A percentile compares a stretch with the other conserved stretches of the same genome.
These are phyloP conservation scores for Ruditapes philippinarum DNA, from an alignment of 1,140 invertebrate genomes.

Conservation along the genomic window DNA sequence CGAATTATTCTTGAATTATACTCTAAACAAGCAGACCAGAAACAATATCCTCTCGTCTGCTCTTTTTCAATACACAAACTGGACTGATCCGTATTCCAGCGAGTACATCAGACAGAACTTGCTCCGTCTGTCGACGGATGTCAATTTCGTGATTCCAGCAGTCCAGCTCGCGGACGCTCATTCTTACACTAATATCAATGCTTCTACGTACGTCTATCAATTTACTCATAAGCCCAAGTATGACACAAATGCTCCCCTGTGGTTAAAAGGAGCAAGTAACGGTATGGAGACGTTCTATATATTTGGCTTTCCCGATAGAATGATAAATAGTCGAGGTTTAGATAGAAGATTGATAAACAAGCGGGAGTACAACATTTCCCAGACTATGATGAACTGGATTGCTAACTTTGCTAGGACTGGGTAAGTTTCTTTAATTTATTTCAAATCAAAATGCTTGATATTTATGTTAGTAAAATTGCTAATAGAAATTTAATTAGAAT, in stretches of 20 bases:
- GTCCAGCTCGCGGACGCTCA: conserved; percentile 38
- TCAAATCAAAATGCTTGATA: too few relatives aligned
- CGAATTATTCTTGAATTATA: not conserved
- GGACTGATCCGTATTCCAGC: conserved; percentile 50
- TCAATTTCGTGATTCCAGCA: conserved; percentile 51
- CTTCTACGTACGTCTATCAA: conserved; percentile 48
- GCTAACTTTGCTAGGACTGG: conserved; percentile 54
- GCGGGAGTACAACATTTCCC: not conserved
- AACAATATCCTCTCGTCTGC: conserved; percentile 24
- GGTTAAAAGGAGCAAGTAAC: not conserved
- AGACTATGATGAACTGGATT: conserved; percentile 34
- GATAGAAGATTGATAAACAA: not conserved
- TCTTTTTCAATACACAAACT: conserved; percentile 59
- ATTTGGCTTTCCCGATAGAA: conserved; percentile 38
- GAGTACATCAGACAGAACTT: conserved; percentile 30
- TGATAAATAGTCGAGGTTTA: conserved; percentile 19
- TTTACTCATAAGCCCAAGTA: conserved; percentile 11
- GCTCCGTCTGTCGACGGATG: conserved; percentile 39
- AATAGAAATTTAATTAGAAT: too few relatives aligned
- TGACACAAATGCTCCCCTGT: not conserved
- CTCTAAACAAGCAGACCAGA: conserved; percentile 12
- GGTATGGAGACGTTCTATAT: conserved; percentile 17
- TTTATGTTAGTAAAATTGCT: too few relatives aligned
- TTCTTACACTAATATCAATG: conserved; percentile 19
- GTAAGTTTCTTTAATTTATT: too few relatives aligned